phyloP scores from a whole-genome alignment of 2,888 invertebrate species.

The Chalcosyrphus nemorum region DNA sequence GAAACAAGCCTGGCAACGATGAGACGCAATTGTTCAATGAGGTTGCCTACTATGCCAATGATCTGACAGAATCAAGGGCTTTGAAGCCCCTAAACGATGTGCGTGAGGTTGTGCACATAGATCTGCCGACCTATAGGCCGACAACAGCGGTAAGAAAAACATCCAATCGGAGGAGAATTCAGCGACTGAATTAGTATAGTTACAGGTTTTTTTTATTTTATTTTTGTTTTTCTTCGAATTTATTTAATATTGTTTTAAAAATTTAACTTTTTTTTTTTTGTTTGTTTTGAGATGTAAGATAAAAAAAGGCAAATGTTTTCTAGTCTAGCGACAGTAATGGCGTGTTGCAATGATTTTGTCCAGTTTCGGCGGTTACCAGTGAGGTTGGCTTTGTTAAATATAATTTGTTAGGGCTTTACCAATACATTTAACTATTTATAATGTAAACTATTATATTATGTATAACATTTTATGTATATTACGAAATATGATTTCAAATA shows the following conservation, averaged over 20 bases:
- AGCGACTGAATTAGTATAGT: constrained; percentile 41
- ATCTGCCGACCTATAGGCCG: constrained; percentile 85
- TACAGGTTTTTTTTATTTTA: constrained; percentile 13
- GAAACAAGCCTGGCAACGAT: constrained; percentile 26
- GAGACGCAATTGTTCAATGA: constrained; percentile 71
- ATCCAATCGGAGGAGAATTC: constrained; percentile 39
- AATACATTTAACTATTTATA: constrained; percentile 20
- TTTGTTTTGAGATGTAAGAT: constrained; percentile 14
- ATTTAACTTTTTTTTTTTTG: background rate
- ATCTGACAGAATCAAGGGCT: constrained; percentile 76
- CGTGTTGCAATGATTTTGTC: constrained; percentile 50
- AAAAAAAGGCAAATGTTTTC: constrained; percentile 56
- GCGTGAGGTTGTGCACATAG: constrained; percentile 82
- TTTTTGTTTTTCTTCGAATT: constrained; percentile 17
- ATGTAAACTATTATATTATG: background rate
- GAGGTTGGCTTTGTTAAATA: constrained; percentile 13
- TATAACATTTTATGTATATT: constrained; percentile 2
- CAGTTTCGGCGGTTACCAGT: constrained; percentile 14
- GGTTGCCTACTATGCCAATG: constrained; percentile 79
- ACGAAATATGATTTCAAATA: constrained; percentile 3
- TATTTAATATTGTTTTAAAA: constrained; percentile 20
- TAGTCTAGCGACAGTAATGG: constrained; percentile 57
- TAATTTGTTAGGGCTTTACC: background rate
- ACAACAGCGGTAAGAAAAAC: constrained; percentile 72
- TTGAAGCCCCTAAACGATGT: constrained; percentile 78